phyloP scores from a whole-genome alignment of 2,888 invertebrate genomes.

The Lasioglossum zephyrum region DNA sequence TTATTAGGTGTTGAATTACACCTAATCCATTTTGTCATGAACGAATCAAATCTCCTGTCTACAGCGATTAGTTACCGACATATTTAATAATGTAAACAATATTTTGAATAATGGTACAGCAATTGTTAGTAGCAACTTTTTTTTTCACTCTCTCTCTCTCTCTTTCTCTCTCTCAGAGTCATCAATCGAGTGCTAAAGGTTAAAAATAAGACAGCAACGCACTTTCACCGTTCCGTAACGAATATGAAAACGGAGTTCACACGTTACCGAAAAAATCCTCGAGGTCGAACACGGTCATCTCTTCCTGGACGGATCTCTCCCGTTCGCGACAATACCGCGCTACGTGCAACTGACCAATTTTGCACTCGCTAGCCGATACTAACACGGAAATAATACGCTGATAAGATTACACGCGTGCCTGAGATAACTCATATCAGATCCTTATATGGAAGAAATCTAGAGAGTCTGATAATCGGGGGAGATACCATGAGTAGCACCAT shows the following conservation, averaged over 20 bases:
- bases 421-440: constrained; percentile 59
- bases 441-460: constrained; percentile 42
- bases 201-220: too few species aligned
- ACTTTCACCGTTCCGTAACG: background rate
- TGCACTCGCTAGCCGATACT: constrained; percentile 38
- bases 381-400: constrained; percentile 27
- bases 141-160: too few species aligned
- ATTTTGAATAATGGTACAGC: too few species aligned
- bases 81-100: too few species aligned
- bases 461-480: constrained; percentile 4
- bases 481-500: background rate
- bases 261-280: constrained; percentile 65
- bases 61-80: too few species aligned
- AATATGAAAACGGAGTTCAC: background rate
- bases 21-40: too few species aligned
- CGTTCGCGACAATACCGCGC: constrained; percentile 1
- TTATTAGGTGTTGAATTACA: too few species aligned
- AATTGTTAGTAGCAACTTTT: too few species aligned
- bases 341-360: constrained; percentile 41
- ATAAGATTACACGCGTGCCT: constrained; percentile 65
- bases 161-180: too few species aligned
- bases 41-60: too few species aligned
- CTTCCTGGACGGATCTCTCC: background rate
- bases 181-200: too few species aligned
- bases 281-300: constrained; percentile 39